phyloP scores from a whole-genome alignment of 2,888 invertebrate genomes.

The Leucophenga montana region DNA sequence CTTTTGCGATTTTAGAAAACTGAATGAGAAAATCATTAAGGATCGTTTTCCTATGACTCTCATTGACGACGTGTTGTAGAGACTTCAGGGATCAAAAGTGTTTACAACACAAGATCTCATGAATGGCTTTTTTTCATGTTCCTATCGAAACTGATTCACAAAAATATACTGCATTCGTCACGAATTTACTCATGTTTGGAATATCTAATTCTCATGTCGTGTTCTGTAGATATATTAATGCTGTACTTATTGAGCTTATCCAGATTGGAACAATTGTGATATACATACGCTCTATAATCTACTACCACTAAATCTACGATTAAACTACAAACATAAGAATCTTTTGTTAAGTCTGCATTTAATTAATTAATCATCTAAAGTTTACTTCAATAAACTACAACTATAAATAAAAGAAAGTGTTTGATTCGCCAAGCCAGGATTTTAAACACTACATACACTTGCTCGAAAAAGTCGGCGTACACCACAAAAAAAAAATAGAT shows the following conservation, averaged over 20 bases:
- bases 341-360: too few species aligned
- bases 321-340: too few species aligned
- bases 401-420: too few species aligned
- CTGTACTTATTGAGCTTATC: too few species aligned
- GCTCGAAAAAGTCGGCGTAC: too few species aligned
- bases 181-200: constrained; percentile 32
- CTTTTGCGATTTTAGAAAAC: neutral
- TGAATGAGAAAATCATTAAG: neutral
- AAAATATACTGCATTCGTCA: constrained; percentile 7
- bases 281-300: too few species aligned
- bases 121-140: neutral
- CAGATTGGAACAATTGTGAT: neutral
- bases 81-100: neutral
- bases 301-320: too few species aligned
- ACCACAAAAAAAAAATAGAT: too few species aligned
- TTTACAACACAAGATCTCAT: neutral
- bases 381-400: too few species aligned
- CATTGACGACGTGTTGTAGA: neutral
- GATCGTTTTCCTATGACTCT: neutral
- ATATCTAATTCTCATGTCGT: constrained; percentile 27
- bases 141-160: constrained; percentile 14
- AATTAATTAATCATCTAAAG: too few species aligned
- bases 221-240: constrained; percentile 31
- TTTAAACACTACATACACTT: too few species aligned
- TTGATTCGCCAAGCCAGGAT: too few species aligned